Conservation (phyloP, 1,140 invertebrate species). For the Philaenus spumarius region DNA sequence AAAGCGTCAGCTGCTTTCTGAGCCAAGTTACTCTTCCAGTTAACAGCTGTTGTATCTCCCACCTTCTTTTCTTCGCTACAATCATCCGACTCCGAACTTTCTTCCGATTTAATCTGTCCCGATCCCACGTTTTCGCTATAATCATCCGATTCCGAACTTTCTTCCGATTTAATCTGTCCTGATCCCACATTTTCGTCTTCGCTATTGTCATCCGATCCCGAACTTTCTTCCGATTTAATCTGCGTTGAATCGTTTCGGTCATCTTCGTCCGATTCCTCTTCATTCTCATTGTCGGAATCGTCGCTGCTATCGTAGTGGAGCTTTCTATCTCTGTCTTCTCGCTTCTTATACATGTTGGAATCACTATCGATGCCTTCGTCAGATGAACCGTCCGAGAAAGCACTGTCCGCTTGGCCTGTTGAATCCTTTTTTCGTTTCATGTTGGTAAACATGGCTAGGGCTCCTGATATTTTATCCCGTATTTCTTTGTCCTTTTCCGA, state of each 20-base stretch:
- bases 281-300: slow-evolving; percentile 31
- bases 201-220: slow-evolving; percentile 18
- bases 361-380: slow-evolving; percentile 27
- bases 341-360: background rate
- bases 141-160: slow-evolving; percentile 16
- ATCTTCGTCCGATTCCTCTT: slow-evolving; percentile 40
- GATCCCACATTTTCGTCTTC: slow-evolving; percentile 8
- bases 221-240: too few species aligned
- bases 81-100: slow-evolving; percentile 23
- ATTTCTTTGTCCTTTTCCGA: slow-evolving; percentile 26
- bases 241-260: slow-evolving; percentile 31
- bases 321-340: too few species aligned
- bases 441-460: slow-evolving; percentile 17
- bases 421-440: slow-evolving; percentile 6
- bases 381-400: slow-evolving; percentile 16
- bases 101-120: slow-evolving; percentile 7
- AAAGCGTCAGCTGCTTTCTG: slow-evolving; percentile 74
- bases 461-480: slow-evolving; percentile 23
- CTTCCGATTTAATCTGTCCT: slow-evolving; percentile 7
- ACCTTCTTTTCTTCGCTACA: slow-evolving; percentile 34
- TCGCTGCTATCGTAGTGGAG: too few species aligned
- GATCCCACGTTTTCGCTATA: slow-evolving; percentile 28
- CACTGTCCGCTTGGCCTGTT: background rate
- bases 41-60: slow-evolving; percentile 39
- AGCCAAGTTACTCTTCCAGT: slow-evolving; percentile 77